Conservation (phyloP, 2,888 invertebrate genomes). For the Parnassius mnemosyne region DNA sequence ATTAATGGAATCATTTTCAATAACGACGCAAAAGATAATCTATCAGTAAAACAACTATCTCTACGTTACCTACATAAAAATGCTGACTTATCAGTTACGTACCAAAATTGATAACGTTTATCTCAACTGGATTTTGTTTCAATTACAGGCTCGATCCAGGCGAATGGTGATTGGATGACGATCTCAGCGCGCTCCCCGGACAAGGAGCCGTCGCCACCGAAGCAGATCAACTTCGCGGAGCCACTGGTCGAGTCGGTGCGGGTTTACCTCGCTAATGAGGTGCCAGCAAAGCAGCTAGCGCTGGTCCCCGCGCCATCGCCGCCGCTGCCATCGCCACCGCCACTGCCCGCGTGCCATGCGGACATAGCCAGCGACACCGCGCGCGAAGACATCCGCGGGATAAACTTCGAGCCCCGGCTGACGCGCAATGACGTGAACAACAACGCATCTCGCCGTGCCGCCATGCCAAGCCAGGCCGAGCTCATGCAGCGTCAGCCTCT, state of each 20-base stretch:
- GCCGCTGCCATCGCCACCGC: slow-evolving; percentile 35
- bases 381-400: slow-evolving; percentile 70
- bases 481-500: slow-evolving; percentile 78
- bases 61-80: neutral
- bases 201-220: slow-evolving; percentile 64
- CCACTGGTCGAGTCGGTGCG: slow-evolving; percentile 75
- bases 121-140: slow-evolving; percentile 20
- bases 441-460: slow-evolving; percentile 62
- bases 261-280: slow-evolving; percentile 69
- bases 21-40: neutral
- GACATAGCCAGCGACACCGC: slow-evolving; percentile 68
- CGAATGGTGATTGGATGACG: slow-evolving; percentile 79
- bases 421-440: slow-evolving; percentile 77
- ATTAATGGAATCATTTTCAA: neutral
- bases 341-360: slow-evolving; percentile 55
- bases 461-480: slow-evolving; percentile 75
- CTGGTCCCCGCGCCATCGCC: slow-evolving; percentile 33
- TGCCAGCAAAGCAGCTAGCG: slow-evolving; percentile 62
- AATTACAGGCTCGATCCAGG: slow-evolving; percentile 71
- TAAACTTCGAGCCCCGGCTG: slow-evolving; percentile 70
- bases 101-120: neutral
- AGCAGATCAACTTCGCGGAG: slow-evolving; percentile 68
- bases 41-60: neutral
- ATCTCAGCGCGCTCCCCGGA: slow-evolving; percentile 70
- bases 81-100: neutral